These are phyloP conservation scores for Entomyzon cyanotis DNA, from an alignment of 2,113 vertebrate genomes.

Conservation along the genomic window DNA sequence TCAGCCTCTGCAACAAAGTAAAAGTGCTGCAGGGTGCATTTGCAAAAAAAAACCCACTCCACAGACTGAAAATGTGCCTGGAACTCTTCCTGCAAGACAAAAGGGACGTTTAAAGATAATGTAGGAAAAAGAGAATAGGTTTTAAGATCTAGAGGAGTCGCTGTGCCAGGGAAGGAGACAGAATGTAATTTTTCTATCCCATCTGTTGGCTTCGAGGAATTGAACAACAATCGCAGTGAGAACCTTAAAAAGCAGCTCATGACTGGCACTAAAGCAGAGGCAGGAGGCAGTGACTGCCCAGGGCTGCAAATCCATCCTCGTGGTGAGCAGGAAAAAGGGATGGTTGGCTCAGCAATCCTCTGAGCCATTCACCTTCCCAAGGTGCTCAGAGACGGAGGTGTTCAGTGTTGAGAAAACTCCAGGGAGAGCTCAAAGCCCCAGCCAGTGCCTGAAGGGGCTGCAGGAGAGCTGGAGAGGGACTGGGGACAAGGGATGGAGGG, in stretches of 20 bases:
- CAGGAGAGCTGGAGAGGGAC: background rate
- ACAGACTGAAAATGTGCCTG: constrained; percentile 15
- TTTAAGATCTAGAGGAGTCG: constrained; percentile 27
- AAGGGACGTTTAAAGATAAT: constrained; percentile 45
- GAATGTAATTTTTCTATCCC: constrained; percentile 1
- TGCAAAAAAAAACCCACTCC: background rate
- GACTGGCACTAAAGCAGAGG: background rate
- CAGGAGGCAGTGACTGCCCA: background rate
- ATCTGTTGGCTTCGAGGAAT: background rate
- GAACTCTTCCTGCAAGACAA: constrained; percentile 36
- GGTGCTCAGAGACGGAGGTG: background rate
- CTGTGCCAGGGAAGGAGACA: background rate
- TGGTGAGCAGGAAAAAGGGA: background rate
- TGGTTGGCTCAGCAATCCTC: background rate
- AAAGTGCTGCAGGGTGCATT: background rate
- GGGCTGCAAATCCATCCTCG: background rate
- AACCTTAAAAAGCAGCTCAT: background rate
- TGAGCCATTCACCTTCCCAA: background rate
- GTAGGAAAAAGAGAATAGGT: background rate
- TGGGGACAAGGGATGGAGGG: accelerated
- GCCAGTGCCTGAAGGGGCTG: background rate
- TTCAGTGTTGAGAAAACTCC: background rate
- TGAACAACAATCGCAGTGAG: background rate
- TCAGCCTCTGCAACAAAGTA: constrained; percentile 8
- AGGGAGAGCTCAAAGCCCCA: background rate